phyloP scores from a whole-genome alignment of 2,113 vertebrate species.

The Indicator maculatus region DNA sequence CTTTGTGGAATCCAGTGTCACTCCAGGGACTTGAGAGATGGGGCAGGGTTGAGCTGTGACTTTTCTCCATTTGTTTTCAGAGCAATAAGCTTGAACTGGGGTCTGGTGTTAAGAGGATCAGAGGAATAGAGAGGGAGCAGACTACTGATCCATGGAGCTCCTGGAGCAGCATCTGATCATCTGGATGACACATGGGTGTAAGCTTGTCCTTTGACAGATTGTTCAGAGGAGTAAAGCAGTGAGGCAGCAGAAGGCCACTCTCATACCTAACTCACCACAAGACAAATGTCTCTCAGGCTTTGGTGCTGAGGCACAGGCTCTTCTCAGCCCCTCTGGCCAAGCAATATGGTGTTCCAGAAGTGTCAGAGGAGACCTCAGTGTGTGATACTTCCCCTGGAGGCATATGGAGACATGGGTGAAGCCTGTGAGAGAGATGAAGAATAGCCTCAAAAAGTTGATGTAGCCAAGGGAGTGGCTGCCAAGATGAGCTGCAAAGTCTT shows the following conservation, averaged over 20 bases:
- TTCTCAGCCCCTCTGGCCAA: not conserved
- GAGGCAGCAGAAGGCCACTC: conserved; percentile 29
- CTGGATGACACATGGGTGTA: conserved; percentile 55
- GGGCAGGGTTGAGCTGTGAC: conserved; percentile 34
- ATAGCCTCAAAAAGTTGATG: not conserved
- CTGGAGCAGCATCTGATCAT: conserved; percentile 50
- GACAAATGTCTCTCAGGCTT: not conserved
- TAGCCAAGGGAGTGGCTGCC: conserved; percentile 38
- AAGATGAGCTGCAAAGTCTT: not conserved
- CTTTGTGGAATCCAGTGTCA: not conserved
- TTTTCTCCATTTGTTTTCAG: not conserved
- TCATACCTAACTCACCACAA: not conserved
- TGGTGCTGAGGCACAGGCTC: not conserved
- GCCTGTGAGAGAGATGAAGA: not conserved
- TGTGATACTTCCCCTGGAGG: not conserved
- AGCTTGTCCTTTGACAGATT: conserved; percentile 30
- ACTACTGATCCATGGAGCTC: conserved; percentile 49
- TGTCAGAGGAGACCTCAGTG: not conserved
- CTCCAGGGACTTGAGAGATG: not conserved
- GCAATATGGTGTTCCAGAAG: not conserved
- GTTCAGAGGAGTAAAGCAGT: not conserved
- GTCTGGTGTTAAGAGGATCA: conserved; percentile 46
- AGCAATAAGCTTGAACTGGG: not conserved
- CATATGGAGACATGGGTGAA: not conserved
- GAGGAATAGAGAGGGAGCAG: conserved; percentile 28